Evolutionary conservation across 2,888 invertebrate genomes (phyloP).

Genomic region (Andrena bicolor): DNA sequence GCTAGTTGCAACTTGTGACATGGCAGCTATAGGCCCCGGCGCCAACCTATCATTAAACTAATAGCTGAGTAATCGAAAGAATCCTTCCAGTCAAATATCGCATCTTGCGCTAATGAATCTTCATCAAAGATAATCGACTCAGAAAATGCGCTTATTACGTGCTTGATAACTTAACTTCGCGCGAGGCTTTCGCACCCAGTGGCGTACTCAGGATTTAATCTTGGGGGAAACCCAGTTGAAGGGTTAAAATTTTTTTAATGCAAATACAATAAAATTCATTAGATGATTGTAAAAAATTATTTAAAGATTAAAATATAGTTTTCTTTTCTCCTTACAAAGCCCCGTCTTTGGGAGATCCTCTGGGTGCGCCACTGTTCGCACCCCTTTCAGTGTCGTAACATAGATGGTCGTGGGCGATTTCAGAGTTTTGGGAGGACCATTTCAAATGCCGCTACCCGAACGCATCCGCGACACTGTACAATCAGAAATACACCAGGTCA

Average conservation of each 20-base stretch:
- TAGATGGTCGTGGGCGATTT: slow-evolving; percentile 68
- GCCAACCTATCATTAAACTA: slow-evolving; percentile 3
- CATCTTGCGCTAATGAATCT: background rate
- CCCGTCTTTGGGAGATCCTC: no score
- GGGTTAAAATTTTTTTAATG: no score
- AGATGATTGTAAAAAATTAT: no score
- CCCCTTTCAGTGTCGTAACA: background rate
- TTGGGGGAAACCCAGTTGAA: no score
- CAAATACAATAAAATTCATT: no score
- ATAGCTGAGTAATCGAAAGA: background rate
- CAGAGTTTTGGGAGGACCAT: slow-evolving; percentile 98
- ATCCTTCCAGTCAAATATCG: background rate
- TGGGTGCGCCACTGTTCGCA: no score
- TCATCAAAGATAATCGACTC: background rate
- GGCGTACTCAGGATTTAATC: no score
- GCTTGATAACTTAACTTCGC: no score
- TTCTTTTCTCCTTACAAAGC: no score
- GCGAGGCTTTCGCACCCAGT: no score
- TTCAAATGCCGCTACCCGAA: slow-evolving; percentile 95
- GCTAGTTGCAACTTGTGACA: slow-evolving; percentile 48
- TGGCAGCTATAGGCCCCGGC: background rate
- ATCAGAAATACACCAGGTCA: slow-evolving; percentile 88
- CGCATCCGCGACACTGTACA: slow-evolving; percentile 93
- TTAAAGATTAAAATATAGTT: no score
- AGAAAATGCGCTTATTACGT: no score